Evolutionary conservation across 2,888 invertebrate species (phyloP), one percentile per base, ranked within the genome.

Genomic region (Suillia variegata): DNA sequence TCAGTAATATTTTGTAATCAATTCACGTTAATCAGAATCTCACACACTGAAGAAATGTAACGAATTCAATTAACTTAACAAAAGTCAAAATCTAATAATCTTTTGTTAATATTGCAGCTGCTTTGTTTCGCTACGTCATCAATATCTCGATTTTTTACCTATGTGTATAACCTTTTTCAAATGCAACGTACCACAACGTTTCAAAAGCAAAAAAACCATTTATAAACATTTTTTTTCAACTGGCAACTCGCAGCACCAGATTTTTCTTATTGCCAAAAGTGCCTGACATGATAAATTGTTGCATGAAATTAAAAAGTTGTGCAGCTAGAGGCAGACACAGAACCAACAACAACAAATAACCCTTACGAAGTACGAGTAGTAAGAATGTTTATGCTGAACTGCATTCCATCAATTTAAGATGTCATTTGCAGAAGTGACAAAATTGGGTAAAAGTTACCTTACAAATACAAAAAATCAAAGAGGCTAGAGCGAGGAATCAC

Each of bases 291-390:
- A 45, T 45, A 20, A 20, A 45, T 18, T 45, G 45, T 45, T 45
- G 45, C 45, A 45, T 45, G 20, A 45, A 45, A 45, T 45, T 45
- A 45, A 45, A 45, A 45, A 45, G 45, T 45, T 45, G 18, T 45
- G 3, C n/a, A n/a, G 6, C 20, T 5, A 8, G 15, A 38, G n/a
- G n/a, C 13, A 38, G n/a, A n/a, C 38, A 13, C 10, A 10, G 38
- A n/a, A 38, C 4, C 4, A 38, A 45, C n/a, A n/a, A n/a, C n/a
- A n/a, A n/a, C n/a, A n/a, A n/a, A n/a, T n/a, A n/a, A n/a, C n/a
- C n/a, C n/a, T n/a, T n/a, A 20, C 18, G 20, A 17, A 18, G 20
- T 13, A 13, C 13, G 18, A 45, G 5, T 5, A 45, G 18, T 6
- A 17, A 45, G 18, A 5, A 4, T 18, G 18, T 20, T 45, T 17